phyloP scores from a whole-genome alignment of 53 echinoderm and acorn worm genomes.

The Zoroaster sp. region DNA sequence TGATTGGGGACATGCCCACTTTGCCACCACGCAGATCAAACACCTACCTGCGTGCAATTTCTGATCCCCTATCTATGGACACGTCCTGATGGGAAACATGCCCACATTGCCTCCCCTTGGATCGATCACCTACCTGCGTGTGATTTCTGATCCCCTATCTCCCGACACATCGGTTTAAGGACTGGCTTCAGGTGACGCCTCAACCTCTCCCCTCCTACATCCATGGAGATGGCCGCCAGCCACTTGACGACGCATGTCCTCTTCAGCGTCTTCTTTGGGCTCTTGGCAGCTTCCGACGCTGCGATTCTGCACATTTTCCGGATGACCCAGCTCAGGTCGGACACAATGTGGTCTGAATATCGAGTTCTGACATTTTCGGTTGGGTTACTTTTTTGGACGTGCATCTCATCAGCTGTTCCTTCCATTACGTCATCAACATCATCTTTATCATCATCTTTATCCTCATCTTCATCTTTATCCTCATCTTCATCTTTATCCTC shows the following conservation, averaged over 20 bases:
- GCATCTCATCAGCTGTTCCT: not conserved
- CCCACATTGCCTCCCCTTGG: no score
- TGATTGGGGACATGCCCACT: no score
- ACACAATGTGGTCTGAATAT: not conserved
- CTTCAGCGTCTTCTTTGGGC: constrained; percentile 63
- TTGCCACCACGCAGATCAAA: no score
- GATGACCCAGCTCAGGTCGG: constrained; percentile 68
- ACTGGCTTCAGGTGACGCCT: constrained; percentile 61
- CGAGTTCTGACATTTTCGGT: not conserved
- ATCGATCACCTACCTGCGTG: constrained; percentile 68
- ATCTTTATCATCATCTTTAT: constrained; percentile 17
- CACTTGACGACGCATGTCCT: constrained; percentile 84
- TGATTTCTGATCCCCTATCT: constrained; percentile 70
- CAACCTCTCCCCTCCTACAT: constrained; percentile 66
- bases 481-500: constrained; percentile 14
- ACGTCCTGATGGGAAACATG: no score
- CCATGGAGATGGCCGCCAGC: constrained; percentile 80
- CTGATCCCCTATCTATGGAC: no score
- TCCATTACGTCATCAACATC: constrained; percentile 1
- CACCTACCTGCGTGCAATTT: no score
- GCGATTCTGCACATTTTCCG: constrained; percentile 71
- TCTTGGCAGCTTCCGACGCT: constrained; percentile 69
- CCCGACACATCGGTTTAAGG: constrained; percentile 71
- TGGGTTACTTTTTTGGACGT: not conserved
- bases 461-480: constrained; percentile 34